phyloP scores from a whole-genome alignment of 2,113 vertebrate species.

The Psephotus haematonotus region DNA sequence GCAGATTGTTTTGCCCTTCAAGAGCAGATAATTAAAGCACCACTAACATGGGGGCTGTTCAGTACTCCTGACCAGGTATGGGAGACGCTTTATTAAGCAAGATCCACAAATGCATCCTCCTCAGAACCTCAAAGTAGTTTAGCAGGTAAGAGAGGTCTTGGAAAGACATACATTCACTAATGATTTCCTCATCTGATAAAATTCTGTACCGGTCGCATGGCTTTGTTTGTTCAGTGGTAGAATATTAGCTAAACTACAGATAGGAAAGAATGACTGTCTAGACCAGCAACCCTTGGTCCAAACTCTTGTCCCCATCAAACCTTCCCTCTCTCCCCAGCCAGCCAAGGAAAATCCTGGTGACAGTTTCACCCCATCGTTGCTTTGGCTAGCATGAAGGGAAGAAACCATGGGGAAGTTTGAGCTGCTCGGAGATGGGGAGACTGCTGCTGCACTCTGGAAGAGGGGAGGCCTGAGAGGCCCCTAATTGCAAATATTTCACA shows the following conservation, averaged over 20 bases:
- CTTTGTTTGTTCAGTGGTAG: background rate
- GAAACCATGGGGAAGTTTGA: background rate
- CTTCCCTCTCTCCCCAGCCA: background rate
- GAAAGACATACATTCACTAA: background rate
- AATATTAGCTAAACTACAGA: background rate
- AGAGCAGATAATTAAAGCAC: background rate
- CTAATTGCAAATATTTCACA: background rate
- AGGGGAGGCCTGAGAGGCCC: background rate
- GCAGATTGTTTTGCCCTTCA: background rate
- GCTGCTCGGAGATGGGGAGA: background rate
- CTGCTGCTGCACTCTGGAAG: background rate
- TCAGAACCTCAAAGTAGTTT: background rate
- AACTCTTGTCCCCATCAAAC: background rate
- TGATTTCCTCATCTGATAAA: background rate
- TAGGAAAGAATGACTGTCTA: background rate
- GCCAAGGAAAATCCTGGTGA: background rate
- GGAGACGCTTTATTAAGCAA: background rate
- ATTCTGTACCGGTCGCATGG: background rate
- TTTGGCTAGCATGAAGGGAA: background rate
- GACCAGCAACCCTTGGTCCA: background rate
- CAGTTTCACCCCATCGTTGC: background rate
- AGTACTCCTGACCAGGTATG: background rate
- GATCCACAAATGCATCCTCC: background rate
- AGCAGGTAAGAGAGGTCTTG: background rate
- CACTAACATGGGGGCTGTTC: rapidly evolving